A percentile compares a stretch with the other conserved stretches of the same genome.
These are phyloP conservation scores for Hirudo medicinalis DNA, from an alignment of 1,140 invertebrate genomes.

Conservation along the genomic window DNA sequence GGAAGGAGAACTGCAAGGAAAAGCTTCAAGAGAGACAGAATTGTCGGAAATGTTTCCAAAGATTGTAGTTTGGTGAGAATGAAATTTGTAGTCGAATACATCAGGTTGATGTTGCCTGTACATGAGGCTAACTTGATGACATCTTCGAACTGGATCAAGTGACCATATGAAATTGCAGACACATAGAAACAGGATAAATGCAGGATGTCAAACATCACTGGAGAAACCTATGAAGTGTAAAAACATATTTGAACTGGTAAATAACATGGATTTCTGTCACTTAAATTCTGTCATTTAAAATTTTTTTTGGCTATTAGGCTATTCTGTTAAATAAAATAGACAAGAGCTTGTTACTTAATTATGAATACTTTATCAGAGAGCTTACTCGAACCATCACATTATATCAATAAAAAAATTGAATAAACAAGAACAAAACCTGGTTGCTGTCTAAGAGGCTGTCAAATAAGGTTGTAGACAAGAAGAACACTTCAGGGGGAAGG, in stretches of 20 bases:
- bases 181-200: neutral
- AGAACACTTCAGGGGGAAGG: slow-evolving; percentile 2
- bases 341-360: neutral
- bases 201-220: neutral
- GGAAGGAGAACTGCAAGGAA: slow-evolving; percentile 2
- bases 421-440: neutral
- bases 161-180: neutral
- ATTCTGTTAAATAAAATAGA: too few species aligned
- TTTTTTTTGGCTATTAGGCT: too few species aligned
- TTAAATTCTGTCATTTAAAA: too few species aligned
- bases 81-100: slow-evolving; percentile 3
- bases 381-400: neutral
- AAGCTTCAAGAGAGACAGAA: neutral
- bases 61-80: neutral
- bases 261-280: neutral
- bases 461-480: slow-evolving; percentile 6
- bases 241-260: neutral
- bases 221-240: neutral
- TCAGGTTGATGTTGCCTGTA: neutral
- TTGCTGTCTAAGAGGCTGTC: neutral
- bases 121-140: neutral
- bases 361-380: neutral
- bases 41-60: neutral
- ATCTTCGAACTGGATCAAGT: neutral
- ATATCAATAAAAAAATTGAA: neutral